Evolutionary conservation across 2,888 invertebrate genomes (phyloP), one percentile per base, ranked within the genome.

Genomic region (Serripes groenlandicus): DNA sequence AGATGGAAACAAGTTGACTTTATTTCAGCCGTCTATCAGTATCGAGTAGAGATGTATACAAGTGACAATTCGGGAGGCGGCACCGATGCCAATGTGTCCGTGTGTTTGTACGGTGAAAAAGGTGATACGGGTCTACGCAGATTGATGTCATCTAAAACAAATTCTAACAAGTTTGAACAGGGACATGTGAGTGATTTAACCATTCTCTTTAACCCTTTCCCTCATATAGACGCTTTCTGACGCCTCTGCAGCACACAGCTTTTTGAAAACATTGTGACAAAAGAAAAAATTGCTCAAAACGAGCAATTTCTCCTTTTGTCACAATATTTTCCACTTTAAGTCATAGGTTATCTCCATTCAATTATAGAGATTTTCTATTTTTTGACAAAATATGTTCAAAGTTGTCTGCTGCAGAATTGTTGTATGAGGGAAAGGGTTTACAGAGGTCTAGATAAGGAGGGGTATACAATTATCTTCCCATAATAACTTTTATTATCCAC

Each of bases 91-190:
- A 91, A 92, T 80, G 93, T 94, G 1, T 93, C 91, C 83, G 72
- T 94, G 56, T 91, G 92, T 30, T 84, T 94, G 26, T 92, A 91
- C 87, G 94, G 94, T 18, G 92, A 93, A 34, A 77, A 89, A n/a
- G 94, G 94, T 7, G 93, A 94, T 89, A 91, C 93, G 9, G 94
- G 94, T 5, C 88, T 91, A 1, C 78, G 94, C n/a, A 90, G 91
- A 75, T 87, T 94, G 15, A 88, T 87, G 76, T 74, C 87, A 23
- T 73, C 86, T 11, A 85, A 85, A 66, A 86, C 88, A 78, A 81
- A 88, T 56, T 70, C 66, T 3, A 87, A 90, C 77, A 92, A 91
- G 81, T 93, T 93, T 88, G 90, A 92, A 80, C 84, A 76, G 68
- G 90, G 89, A 34, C 75, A 89, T 68, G 91, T 91, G 77, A 88